Percentiles rank a stretch among this genome's conserved stretches.
Evolutionary conservation across 2,797 vertebrate genomes (phyloP).

Genomic region (Champsocephalus gunnari): DNA sequence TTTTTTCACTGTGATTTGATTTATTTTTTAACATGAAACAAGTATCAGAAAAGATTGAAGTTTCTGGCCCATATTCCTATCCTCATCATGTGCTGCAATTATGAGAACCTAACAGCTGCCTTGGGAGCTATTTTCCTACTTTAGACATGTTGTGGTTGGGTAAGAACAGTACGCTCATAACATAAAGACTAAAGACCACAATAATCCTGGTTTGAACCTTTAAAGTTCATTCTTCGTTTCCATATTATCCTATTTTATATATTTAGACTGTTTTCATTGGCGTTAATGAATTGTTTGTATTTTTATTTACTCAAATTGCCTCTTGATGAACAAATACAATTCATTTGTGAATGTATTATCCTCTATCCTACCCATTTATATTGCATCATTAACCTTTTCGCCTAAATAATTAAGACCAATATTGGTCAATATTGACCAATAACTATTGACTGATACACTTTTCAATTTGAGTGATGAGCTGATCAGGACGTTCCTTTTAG

Average conservation of each 20-base stretch:
- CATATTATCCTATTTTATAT: neutral
- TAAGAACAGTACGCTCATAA: constrained; percentile 15
- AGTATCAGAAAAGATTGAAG: neutral
- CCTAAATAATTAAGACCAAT: too few species aligned
- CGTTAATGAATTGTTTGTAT: neutral
- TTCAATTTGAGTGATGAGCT: neutral
- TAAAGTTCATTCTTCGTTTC: neutral
- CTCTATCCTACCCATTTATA: neutral
- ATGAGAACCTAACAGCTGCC: constrained; percentile 9
- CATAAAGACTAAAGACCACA: constrained; percentile 1
- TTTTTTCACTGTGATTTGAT: too few species aligned
- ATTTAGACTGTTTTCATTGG: neutral
- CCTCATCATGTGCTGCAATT: neutral
- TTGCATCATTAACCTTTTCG: too few species aligned
- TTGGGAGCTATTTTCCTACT: neutral
- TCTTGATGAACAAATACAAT: neutral
- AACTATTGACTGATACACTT: too few species aligned
- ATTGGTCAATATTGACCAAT: too few species aligned
- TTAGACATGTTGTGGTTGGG: neutral
- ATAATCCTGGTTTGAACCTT: neutral
- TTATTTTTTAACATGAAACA: neutral
- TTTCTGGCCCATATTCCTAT: too few species aligned
- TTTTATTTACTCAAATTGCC: neutral
- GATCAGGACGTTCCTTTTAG: neutral
- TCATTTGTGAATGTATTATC: neutral